A percentile compares a stretch with the other conserved stretches of the same genome.
These are phyloP conservation scores for Agrilus mali DNA, from an alignment of 2,888 invertebrate species.

Conservation along the genomic window DNA sequence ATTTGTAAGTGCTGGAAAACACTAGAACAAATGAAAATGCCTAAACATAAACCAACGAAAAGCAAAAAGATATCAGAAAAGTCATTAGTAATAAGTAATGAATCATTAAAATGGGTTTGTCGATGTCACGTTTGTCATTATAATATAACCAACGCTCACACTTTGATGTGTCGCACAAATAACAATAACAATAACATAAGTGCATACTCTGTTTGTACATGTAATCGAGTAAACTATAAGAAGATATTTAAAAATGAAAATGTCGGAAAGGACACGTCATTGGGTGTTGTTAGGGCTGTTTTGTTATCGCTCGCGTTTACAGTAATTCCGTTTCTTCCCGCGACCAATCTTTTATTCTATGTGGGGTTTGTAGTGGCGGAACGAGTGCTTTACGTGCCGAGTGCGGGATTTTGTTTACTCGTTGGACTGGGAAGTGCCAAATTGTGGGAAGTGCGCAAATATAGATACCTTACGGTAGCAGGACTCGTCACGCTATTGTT, in stretches of 20 bases:
- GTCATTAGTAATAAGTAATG: conserved; percentile 5
- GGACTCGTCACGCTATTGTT: conserved; percentile 44
- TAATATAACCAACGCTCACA: conserved; percentile 53
- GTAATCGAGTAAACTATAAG: conserved; percentile 21
- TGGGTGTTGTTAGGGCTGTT: conserved; percentile 17
- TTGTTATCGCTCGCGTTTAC: conserved; percentile 63
- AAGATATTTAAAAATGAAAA: conserved; percentile 2
- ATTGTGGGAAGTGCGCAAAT: conserved; percentile 37
- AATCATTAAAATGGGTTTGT: conserved; percentile 23
- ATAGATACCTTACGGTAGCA: conserved; percentile 34
- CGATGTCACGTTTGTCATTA: conserved; percentile 58
- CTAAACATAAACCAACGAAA: conserved; percentile 7
- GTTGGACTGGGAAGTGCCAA: conserved; percentile 60
- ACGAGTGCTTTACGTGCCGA: conserved; percentile 88
- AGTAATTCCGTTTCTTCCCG: conserved; percentile 86
- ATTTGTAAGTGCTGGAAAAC: conserved; percentile 16
- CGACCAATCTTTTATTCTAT: conserved; percentile 92
- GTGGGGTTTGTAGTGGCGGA: conserved; percentile 98
- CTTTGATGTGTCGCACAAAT: conserved; percentile 52
- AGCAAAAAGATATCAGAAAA: conserved; percentile 6
- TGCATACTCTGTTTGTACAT: conserved; percentile 39
- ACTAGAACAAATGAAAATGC: conserved; percentile 3
- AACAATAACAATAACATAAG: conserved; percentile 59
- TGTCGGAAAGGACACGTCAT: conserved; percentile 1
- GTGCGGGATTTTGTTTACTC: conserved; percentile 87